These are phyloP conservation scores for Mercenaria mercenaria DNA, from an alignment of 1,140 invertebrate genomes.

Conservation along the genomic window DNA sequence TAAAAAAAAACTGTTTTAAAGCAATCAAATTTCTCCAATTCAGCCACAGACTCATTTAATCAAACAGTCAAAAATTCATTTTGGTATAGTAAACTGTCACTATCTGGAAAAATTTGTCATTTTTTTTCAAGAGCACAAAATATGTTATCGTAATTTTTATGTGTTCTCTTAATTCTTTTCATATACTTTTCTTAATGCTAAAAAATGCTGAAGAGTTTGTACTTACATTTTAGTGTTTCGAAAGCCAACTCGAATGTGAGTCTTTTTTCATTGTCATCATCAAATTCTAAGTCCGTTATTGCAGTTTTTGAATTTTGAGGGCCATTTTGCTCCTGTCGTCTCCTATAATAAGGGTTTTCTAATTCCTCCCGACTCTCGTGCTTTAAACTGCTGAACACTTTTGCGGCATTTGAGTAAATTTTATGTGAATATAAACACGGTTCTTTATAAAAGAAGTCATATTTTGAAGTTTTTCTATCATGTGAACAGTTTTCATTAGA, in stretches of 20 bases:
- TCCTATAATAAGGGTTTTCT: slow-evolving; percentile 35
- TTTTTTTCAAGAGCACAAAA: too few species aligned
- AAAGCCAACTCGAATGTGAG: slow-evolving; percentile 79
- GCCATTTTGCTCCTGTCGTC: background rate
- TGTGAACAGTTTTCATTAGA: background rate
- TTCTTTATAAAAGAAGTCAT: slow-evolving; percentile 76
- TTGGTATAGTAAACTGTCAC: too few species aligned
- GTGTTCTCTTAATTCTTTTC: too few species aligned
- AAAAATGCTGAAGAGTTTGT: too few species aligned
- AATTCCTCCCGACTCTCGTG: slow-evolving; percentile 52
- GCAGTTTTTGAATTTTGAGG: background rate
- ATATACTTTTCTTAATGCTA: too few species aligned
- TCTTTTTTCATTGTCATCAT: slow-evolving; percentile 77
- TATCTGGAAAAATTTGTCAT: too few species aligned
- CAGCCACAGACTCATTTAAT: too few species aligned
- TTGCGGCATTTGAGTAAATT: slow-evolving; percentile 71
- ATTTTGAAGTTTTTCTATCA: slow-evolving; percentile 36
- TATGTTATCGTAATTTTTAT: too few species aligned
- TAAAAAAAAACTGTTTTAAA: too few species aligned
- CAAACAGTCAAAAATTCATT: too few species aligned
- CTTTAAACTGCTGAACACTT: slow-evolving; percentile 72
- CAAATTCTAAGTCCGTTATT: slow-evolving; percentile 74
- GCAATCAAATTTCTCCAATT: too few species aligned
- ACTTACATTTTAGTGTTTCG: slow-evolving; percentile 83
- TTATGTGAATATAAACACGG: slow-evolving; percentile 76